Percentiles rank a stretch among this genome's conserved stretches.
phyloP scores from a whole-genome alignment of 2,797 vertebrate species.

The Macropus fuliginosus region DNA sequence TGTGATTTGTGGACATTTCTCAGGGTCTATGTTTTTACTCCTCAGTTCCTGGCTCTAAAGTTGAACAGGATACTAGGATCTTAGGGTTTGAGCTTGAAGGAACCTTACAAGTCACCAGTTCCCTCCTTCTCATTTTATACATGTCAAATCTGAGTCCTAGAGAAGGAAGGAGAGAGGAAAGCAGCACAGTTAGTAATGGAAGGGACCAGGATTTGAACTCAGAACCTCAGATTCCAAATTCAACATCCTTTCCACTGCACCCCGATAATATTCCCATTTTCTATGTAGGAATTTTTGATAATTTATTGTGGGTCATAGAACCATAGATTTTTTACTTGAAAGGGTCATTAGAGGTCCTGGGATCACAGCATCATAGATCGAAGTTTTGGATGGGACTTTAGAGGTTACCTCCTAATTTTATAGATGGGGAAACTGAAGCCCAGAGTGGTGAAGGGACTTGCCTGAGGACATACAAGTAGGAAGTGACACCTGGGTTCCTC shows the following conservation, averaged over 20 bases:
- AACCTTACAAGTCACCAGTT: neutral
- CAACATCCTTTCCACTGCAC: neutral
- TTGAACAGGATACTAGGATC: neutral
- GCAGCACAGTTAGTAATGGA: neutral
- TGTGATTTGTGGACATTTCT: neutral
- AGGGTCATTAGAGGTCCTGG: neutral
- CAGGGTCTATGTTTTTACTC: neutral
- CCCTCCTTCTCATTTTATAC: neutral
- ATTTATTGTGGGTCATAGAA: constrained; percentile 29
- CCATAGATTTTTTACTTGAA: neutral
- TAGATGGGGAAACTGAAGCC: neutral
- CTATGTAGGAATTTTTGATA: constrained; percentile 44
- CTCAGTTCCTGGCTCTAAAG: neutral
- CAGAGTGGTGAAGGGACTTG: neutral
- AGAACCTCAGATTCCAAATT: neutral
- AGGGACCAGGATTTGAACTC: neutral
- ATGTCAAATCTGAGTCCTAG: neutral
- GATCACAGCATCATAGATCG: neutral
- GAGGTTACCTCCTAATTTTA: neutral
- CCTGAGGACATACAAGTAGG: neutral
- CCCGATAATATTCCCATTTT: constrained; percentile 44
- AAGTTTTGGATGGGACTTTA: neutral
- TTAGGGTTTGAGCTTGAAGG: neutral
- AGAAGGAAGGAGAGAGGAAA: neutral
- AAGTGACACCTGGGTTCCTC: neutral